A percentile compares a stretch with the other conserved stretches of the same genome.
Evolutionary conservation across 2,888 invertebrate genomes (phyloP).

Genomic region (Oscheius onirici): DNA sequence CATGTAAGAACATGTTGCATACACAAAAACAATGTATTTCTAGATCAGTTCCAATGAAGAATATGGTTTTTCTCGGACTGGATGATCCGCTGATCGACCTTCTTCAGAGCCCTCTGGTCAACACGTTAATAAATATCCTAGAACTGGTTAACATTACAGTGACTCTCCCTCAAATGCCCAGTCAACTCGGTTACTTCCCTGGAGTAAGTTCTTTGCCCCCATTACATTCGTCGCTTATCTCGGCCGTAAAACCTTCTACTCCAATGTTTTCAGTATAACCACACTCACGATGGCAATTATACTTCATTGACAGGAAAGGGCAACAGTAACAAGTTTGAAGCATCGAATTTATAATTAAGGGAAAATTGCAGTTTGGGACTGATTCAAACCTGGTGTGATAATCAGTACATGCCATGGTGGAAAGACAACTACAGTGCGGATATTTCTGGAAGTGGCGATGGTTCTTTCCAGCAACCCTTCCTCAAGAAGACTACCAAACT

Average conservation of each 20-base stretch:
- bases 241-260: not conserved
- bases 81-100: slow-evolving; percentile 50
- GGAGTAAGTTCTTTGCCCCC: slow-evolving; percentile 19
- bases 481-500: slow-evolving; percentile 52
- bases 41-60: slow-evolving; percentile 46
- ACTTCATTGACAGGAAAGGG: slow-evolving; percentile 55
- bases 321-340: slow-evolving; percentile 43
- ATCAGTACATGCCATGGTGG: slow-evolving; percentile 47
- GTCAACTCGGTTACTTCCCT: slow-evolving; percentile 56
- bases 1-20: slow-evolving; percentile 38
- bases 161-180: slow-evolving; percentile 35
- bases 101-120: slow-evolving; percentile 24
- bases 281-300: slow-evolving; percentile 56
- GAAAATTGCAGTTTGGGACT: slow-evolving; percentile 38
- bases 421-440: slow-evolving; percentile 35
- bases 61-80: slow-evolving; percentile 49
- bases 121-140: not conserved
- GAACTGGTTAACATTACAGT: not conserved
- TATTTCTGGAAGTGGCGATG: slow-evolving; percentile 51
- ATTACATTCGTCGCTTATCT: not conserved
- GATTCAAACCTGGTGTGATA: slow-evolving; percentile 45
- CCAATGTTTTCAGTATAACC: slow-evolving; percentile 50
- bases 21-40: not conserved
- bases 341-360: not conserved
- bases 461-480: slow-evolving; percentile 58